phyloP scores from a whole-genome alignment of 2,888 invertebrate genomes.

The Drosophila sordidula region DNA sequence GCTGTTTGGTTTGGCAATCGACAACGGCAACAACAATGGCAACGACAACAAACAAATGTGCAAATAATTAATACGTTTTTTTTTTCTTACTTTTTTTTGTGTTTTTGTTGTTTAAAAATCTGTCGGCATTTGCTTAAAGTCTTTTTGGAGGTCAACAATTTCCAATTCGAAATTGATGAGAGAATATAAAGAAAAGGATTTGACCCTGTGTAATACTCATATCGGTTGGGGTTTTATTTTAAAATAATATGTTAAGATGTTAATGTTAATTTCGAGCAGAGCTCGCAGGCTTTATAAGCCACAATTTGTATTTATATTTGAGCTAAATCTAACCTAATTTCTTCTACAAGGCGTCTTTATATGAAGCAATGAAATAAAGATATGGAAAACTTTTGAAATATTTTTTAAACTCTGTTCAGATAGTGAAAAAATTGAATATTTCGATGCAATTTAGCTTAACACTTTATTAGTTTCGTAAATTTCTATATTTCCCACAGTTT shows the following conservation, averaged over 20 bases:
- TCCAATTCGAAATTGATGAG: not conserved
- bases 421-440: no score
- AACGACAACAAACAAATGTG: conserved; percentile 52
- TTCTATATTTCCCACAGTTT: no score
- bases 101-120: conserved; percentile 25
- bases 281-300: no score
- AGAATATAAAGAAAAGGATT: not conserved
- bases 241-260: not conserved
- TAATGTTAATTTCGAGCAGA: no score
- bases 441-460: no score
- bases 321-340: no score
- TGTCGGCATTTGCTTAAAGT: conserved; percentile 35
- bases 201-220: not conserved
- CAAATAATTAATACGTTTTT: conserved; percentile 61
- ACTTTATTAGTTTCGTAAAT: no score
- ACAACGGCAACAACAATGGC: conserved; percentile 23
- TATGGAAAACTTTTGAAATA: no score
- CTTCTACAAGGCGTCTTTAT: no score
- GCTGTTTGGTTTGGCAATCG: conserved; percentile 50
- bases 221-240: not conserved
- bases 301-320: no score
- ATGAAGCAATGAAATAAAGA: no score
- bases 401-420: no score
- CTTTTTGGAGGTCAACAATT: conserved; percentile 29
- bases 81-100: conserved; percentile 27